Base-by-base conservation (phyloP, 2,797 vertebrate species). In the Chiropotes sagulatus region DNA sequence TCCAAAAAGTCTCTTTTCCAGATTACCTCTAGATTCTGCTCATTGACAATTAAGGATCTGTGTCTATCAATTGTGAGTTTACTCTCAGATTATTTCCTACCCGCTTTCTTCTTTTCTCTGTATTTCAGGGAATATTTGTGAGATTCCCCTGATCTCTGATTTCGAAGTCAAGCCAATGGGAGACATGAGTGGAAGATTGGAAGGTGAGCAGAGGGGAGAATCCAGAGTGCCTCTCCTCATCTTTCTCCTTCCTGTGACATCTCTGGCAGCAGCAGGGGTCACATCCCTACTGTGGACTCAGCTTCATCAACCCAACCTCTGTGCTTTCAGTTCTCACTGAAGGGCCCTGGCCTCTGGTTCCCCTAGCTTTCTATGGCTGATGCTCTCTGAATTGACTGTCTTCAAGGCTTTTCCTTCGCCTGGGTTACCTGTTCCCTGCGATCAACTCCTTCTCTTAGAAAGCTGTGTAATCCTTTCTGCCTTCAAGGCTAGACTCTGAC, bases 371-470 rank as follows among this genome's bases (percentile, higher is more conserved):
- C 92, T 81, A 3, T 17, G 8, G 7, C n/a, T 87, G 8, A 13
- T 20, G 7, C 54, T 39, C 1, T 78, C 64, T 83, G 7, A 30
- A 19, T 58, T 83, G 26, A 7, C 33, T n/a, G 14, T 2, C 57
- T 94, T 94, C 44, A 93, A 39, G 36, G 30, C 26, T 93, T 61
- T 58, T 70, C 54, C 14, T 82, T 44, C 52, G 7, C 22, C 5
- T 33, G 33, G 8, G 11, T 33, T 33, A 80, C 44, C 22, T n/a
- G 85, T 26, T 84, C 10, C 24, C 58, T 76, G 1, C 28, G 46
- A 14, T 44, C 28, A 80, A n/a, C 76, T 61, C 22, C 5, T 76
- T 48, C 33, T 41, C 3, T 57, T 87, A 70, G 28, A 80, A 88
- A 50, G 4, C 8, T 28, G 0, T 36, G 8, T 33, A 48, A 28